Percentiles rank a stretch among this genome's conserved stretches.
These are phyloP conservation scores for Ectemnius lituratus DNA, from an alignment of 2,888 invertebrate genomes.

Conservation along the genomic window DNA sequence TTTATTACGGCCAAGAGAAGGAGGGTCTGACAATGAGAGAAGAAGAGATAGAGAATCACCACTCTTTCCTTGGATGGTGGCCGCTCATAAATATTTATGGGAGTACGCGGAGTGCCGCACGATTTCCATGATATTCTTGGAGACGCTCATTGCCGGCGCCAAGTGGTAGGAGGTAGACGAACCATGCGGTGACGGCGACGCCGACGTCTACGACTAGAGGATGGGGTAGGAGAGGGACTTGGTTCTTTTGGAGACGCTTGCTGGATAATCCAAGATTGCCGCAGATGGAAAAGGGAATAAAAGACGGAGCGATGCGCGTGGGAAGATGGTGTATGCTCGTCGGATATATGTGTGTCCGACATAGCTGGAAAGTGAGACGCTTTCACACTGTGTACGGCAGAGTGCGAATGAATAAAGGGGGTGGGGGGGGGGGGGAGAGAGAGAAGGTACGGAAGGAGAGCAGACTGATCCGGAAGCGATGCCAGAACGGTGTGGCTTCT, in stretches of 20 bases:
- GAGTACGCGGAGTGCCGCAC: background rate
- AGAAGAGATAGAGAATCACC: too few species aligned
- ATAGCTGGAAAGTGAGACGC: too few species aligned
- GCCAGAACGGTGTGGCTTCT: constrained; percentile 37
- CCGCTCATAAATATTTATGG: too few species aligned
- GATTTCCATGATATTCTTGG: background rate
- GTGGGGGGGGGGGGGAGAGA: too few species aligned
- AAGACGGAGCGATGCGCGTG: constrained; percentile 17
- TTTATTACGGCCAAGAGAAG: too few species aligned
- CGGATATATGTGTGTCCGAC: background rate
- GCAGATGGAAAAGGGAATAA: constrained; percentile 36
- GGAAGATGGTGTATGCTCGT: background rate
- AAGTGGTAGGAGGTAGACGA: too few species aligned
- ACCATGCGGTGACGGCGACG: background rate
- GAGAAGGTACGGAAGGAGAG: background rate
- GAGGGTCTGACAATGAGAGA: too few species aligned
- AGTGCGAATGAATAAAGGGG: too few species aligned
- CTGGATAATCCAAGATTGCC: constrained; percentile 47
- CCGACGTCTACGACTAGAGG: background rate
- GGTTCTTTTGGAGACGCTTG: constrained; percentile 27
- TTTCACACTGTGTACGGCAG: too few species aligned
- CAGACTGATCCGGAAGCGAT: constrained; percentile 11
- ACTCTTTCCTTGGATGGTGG: too few species aligned
- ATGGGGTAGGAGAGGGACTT: constrained; percentile 10
- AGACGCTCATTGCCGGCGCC: background rate